These are phyloP conservation scores for Elymnias hypermnestra DNA, from an alignment of 1,140 invertebrate species.

Conservation along the genomic window DNA sequence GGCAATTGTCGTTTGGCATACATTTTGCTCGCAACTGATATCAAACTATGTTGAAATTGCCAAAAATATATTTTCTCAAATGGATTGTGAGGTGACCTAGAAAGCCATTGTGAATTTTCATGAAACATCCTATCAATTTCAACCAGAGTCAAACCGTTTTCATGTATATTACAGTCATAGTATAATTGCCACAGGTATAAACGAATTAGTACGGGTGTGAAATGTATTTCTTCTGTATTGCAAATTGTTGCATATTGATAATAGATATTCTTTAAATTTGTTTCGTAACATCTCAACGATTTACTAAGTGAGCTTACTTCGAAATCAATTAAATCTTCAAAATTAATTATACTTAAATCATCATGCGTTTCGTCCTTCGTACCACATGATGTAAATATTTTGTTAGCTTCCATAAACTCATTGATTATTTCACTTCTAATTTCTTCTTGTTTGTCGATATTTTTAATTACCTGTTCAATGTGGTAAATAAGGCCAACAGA, in stretches of 20 bases:
- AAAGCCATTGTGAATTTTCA: conserved; percentile 58
- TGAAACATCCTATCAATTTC: conserved; percentile 69
- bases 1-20: conserved; percentile 57
- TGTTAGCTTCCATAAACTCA: conserved; percentile 53
- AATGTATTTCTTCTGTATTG: conserved; percentile 44
- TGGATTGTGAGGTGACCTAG: conserved; percentile 68
- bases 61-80: conserved; percentile 79
- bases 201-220: conserved; percentile 67
- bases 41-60: conserved; percentile 77
- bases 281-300: conserved; percentile 62
- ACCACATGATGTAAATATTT: conserved; percentile 8
- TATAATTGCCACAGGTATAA: conserved; percentile 78
- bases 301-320: conserved; percentile 62
- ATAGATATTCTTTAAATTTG: conserved; percentile 68
- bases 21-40: conserved; percentile 69
- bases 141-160: conserved; percentile 64
- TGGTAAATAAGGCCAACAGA: conserved; percentile 49
- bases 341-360: conserved; percentile 16
- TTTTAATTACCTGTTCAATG: conserved; percentile 47
- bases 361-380: conserved; percentile 23
- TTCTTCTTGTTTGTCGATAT: conserved; percentile 48
- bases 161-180: conserved; percentile 71
- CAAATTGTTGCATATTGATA: conserved; percentile 69
- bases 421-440: conserved; percentile 35
- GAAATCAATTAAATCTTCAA: conserved; percentile 48